Base-by-base conservation (phyloP, 1,140 invertebrate genomes). In the Hyphantria cunea region DNA sequence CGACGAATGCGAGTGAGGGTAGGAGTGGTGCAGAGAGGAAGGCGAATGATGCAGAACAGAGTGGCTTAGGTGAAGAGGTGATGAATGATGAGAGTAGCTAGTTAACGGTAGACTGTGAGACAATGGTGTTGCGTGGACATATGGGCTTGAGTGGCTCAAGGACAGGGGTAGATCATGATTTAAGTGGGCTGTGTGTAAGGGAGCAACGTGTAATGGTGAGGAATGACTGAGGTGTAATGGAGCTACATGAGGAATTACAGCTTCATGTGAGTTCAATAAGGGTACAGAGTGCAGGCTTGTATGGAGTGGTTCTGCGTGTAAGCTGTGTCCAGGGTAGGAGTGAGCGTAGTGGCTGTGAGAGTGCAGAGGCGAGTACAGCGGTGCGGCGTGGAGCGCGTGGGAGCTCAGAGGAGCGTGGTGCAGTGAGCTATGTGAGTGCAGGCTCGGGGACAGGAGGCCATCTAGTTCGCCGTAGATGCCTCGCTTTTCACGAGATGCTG, bases 41-140 rank as follows among this genome's bases (percentile, higher is more conserved):
- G 37, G 37, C n/a, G n/a, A 39, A 39, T 39, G 37, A 5, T 25
- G 17, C 17, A 25, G 17, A 25, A 5, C 17, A 25, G 17, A 25
- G 17, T 25, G 17, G 5, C 17, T 25, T 25, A 25, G 5, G 17
- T 25, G 17, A 5, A 25, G 17, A 25, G 17, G 17, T 5, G 37
- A 39, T 39, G 37, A 39, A 39, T 39, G 37, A 39, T 39, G 37
- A 39, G 37, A 39, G 37, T 39, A 25, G 17, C 17, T 25, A 25
- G 2, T 25, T 25, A 25, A 25, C 17, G 17, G 17, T 3, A 25
- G 17, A 25, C 17, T 25, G 17, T 25, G 17, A 25, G 17, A 25
- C 17, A 25, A 39, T n/a, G n/a, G 37, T n/a, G 2, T 2, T 2
- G 37, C 37, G 7, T 39, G n/a, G n/a, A 9, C 37, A 39, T 39